Evolutionary conservation across 2,797 vertebrate species (phyloP).

Genomic region (Cyclopterus lumpus): DNA sequence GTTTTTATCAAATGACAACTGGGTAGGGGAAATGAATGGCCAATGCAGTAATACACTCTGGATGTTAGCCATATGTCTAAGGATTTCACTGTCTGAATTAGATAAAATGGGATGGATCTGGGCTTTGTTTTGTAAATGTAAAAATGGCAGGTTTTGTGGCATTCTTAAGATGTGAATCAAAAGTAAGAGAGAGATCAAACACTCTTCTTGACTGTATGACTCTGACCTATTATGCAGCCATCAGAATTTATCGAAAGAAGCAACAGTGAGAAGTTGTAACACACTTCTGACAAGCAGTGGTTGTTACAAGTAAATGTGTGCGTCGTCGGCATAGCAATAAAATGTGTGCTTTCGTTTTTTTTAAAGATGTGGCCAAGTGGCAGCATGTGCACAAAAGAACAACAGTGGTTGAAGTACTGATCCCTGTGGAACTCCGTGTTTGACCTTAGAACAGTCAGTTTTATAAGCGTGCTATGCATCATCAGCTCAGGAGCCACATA

Average conservation of each 20-base stretch:
- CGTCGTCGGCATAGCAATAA: background rate
- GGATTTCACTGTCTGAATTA: background rate
- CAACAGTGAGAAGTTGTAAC: background rate
- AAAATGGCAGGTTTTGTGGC: background rate
- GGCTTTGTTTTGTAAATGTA: background rate
- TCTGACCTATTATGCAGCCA: background rate
- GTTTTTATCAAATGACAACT: background rate
- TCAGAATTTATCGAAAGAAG: background rate
- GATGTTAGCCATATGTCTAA: background rate
- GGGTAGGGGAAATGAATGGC: background rate
- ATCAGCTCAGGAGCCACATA: background rate
- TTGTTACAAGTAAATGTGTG: background rate
- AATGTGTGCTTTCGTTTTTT: background rate
- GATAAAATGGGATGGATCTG: background rate
- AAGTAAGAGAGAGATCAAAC: background rate
- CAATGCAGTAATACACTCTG: background rate
- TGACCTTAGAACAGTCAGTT: background rate
- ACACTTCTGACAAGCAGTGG: background rate
- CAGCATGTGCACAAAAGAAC: background rate
- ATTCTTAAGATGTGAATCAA: background rate
- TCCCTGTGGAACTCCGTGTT: slow-evolving; percentile 2
- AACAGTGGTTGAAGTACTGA: background rate
- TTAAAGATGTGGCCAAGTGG: background rate
- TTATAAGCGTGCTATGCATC: background rate
- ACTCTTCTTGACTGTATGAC: background rate